A percentile compares a stretch with the other conserved stretches of the same genome.
phyloP scores from a whole-genome alignment of 2,888 invertebrate species.

The Lucinisca nassula region DNA sequence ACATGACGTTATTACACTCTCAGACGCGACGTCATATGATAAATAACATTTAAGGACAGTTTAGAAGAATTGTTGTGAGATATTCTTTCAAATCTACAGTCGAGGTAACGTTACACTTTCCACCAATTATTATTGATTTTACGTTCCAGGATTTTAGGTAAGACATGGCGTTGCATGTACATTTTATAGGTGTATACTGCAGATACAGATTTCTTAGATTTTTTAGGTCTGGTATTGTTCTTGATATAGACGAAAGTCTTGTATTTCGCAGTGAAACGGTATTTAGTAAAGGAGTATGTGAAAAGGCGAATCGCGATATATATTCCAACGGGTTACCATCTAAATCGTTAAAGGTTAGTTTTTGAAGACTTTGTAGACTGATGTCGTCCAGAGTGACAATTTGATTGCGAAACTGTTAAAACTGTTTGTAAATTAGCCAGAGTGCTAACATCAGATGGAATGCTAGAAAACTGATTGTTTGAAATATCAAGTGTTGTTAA shows the following conservation, averaged over 20 bases:
- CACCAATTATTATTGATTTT: too few relatives aligned
- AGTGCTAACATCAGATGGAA: not conserved
- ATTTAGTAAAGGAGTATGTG: not conserved
- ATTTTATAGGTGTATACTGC: not conserved
- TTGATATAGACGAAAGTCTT: not conserved
- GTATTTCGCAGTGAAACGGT: not conserved
- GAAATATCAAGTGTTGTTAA: not conserved
- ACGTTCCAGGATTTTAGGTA: not conserved
- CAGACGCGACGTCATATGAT: too few relatives aligned
- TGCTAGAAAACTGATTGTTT: not conserved
- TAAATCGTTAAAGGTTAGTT: not conserved
- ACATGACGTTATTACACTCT: too few relatives aligned
- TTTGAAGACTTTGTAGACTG: not conserved
- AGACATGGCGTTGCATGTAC: not conserved
- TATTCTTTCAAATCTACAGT: too few relatives aligned
- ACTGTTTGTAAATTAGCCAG: not conserved
- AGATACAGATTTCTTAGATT: not conserved
- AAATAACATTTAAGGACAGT: too few relatives aligned
- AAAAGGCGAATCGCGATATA: not conserved
- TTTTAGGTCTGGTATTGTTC: not conserved
- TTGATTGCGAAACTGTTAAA: not conserved
- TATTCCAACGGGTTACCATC: not conserved
- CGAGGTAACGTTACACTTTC: too few relatives aligned
- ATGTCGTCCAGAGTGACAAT: not conserved
- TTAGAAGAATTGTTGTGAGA: too few relatives aligned